These are phyloP conservation scores for Drosophila vallismaia DNA, from an alignment of 2,888 invertebrate species.

Conservation along the genomic window DNA sequence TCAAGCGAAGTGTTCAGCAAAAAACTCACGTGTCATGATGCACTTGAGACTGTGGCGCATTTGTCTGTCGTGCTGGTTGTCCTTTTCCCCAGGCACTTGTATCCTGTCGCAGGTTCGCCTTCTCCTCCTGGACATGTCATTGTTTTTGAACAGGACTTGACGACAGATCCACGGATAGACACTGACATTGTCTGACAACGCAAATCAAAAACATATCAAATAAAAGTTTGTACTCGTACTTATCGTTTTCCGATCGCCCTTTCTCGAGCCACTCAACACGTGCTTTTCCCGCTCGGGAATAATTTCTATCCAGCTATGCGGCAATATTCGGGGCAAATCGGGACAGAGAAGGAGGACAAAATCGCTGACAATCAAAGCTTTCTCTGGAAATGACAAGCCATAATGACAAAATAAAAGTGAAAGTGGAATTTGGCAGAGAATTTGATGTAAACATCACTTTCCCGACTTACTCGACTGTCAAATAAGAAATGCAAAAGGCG, in stretches of 20 bases:
- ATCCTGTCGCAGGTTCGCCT: constrained; percentile 13
- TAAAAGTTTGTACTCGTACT: constrained; percentile 62
- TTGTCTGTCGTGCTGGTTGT: constrained; percentile 20
- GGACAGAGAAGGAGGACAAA: not conserved
- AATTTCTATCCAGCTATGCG: constrained; percentile 42
- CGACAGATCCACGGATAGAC: constrained; percentile 37
- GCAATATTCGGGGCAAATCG: constrained; percentile 33
- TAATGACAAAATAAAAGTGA: constrained; percentile 25
- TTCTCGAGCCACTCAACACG: constrained; percentile 66
- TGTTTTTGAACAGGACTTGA: constrained; percentile 24
- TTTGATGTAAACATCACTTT: not conserved
- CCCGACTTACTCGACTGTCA: not conserved
- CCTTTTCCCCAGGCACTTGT: constrained; percentile 8
- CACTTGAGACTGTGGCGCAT: constrained; percentile 72
- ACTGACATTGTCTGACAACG: constrained; percentile 66
- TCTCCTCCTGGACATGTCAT: constrained; percentile 32
- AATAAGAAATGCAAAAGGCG: too few relatives aligned
- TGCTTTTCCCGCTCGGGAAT: constrained; percentile 45
- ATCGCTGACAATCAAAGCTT: constrained; percentile 12
- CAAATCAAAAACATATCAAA: constrained; percentile 77
- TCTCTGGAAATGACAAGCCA: constrained; percentile 36
- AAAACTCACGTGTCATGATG: constrained; percentile 74
- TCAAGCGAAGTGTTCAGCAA: constrained; percentile 43
- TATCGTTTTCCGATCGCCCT: constrained; percentile 7
- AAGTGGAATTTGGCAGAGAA: not conserved